Conservation (phyloP, 2,888 invertebrate species). For the Parascotia fuliginaria region DNA sequence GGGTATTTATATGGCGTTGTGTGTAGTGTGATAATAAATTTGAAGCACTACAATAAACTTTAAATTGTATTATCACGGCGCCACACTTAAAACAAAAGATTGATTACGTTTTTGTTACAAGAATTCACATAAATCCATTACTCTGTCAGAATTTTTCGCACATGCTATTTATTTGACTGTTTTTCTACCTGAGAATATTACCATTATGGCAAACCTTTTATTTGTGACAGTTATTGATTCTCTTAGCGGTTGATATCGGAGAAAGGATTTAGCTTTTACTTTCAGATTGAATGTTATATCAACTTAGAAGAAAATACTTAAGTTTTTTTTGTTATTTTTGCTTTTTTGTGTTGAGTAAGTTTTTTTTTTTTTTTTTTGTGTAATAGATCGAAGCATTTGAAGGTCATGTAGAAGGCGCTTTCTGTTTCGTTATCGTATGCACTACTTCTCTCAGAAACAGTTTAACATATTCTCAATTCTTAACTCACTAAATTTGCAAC, state of each 20-base stretch:
- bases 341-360: no score
- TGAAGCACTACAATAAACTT: not conserved
- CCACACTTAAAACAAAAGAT: conserved; percentile 5
- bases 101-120: conserved; percentile 24
- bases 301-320: not conserved
- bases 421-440: no score
- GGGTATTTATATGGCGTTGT: no score
- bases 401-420: no score
- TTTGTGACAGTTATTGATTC: not conserved
- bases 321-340: no score
- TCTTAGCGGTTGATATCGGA: not conserved
- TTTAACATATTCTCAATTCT: no score
- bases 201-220: conserved; percentile 1
- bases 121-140: conserved; percentile 29
- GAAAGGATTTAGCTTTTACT: not conserved
- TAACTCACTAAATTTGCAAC: no score
- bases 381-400: no score
- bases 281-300: not conserved
- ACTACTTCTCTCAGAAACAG: no score
- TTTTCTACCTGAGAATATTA: not conserved
- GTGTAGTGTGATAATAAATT: no score
- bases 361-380: no score
- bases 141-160: conserved; percentile 9
- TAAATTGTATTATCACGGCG: not conserved
- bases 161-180: conserved; percentile 17